These are phyloP conservation scores for Ormyrus pomaceus DNA, from an alignment of 2,888 invertebrate species.

Conservation along the genomic window DNA sequence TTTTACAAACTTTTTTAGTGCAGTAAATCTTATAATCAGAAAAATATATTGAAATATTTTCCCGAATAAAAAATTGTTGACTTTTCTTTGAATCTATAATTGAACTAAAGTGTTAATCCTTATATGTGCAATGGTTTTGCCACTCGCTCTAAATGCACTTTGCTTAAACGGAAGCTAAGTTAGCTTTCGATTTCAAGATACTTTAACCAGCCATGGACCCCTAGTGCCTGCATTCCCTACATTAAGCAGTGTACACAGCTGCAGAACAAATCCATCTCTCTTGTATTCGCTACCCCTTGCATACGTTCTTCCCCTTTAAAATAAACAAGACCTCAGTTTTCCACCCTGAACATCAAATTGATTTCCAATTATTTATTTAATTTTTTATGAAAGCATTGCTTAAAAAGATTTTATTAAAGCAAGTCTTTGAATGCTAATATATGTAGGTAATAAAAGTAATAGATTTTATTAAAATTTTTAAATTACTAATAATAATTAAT, in stretches of 20 bases:
- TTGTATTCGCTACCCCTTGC: constrained; percentile 58
- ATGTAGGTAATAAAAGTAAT: neutral
- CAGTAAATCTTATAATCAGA: too few species aligned
- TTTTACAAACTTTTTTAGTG: too few species aligned
- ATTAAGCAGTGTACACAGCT: constrained; percentile 75
- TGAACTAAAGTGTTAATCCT: constrained; percentile 40
- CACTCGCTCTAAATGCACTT: constrained; percentile 58
- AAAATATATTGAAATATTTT: too few species aligned
- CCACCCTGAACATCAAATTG: neutral
- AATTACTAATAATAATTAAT: neutral
- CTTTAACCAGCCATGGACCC: constrained; percentile 68
- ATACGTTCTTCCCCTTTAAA: constrained; percentile 9
- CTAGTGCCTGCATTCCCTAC: constrained; percentile 59
- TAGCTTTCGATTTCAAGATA: constrained; percentile 70
- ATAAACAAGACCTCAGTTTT: constrained; percentile 34
- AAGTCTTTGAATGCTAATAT: too few species aligned
- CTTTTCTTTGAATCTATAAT: constrained; percentile 27
- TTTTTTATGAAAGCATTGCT: neutral
- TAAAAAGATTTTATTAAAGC: too few species aligned
- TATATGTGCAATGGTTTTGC: constrained; percentile 56
- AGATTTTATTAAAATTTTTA: neutral
- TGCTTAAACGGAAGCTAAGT: constrained; percentile 62
- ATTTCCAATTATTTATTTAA: constrained; percentile 29
- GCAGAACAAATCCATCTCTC: constrained; percentile 69
- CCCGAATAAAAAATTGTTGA: constrained; percentile 22